A percentile compares a stretch with the other conserved stretches of the same genome.
phyloP scores from a whole-genome alignment of 2,113 vertebrate genomes.

The Heloderma charlesbogerti region DNA sequence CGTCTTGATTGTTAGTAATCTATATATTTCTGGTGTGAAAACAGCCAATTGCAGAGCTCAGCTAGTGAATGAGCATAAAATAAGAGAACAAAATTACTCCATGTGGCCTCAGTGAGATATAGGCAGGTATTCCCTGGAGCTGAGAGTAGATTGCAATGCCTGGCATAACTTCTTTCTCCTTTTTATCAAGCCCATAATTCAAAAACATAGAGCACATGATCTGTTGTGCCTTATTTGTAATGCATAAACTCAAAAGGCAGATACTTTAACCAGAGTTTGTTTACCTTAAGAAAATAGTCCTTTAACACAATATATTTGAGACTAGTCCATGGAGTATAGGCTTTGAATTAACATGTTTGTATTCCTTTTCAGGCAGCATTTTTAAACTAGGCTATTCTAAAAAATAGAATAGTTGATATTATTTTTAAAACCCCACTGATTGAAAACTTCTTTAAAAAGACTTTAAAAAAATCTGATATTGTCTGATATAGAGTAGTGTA shows the following conservation, averaged over 20 bases:
- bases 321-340: neutral
- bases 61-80: neutral
- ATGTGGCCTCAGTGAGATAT: neutral
- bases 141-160: neutral
- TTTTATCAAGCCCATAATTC: neutral
- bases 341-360: neutral
- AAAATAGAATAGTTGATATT: neutral
- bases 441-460: neutral
- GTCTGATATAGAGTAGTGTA: neutral
- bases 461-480: neutral
- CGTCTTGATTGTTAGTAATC: neutral
- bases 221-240: neutral
- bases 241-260: neutral
- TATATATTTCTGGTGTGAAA: neutral
- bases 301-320: neutral
- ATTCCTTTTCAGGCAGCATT: neutral
- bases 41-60: neutral
- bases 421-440: neutral
- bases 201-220: neutral
- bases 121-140: neutral
- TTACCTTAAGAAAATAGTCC: neutral
- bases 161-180: neutral
- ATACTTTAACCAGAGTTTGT: neutral
- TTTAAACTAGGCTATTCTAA: neutral
- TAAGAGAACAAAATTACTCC: neutral